Base-by-base conservation (phyloP, 30 jellyfish, hydroid and myxozoan species). In the Pelagia noctiluca region DNA sequence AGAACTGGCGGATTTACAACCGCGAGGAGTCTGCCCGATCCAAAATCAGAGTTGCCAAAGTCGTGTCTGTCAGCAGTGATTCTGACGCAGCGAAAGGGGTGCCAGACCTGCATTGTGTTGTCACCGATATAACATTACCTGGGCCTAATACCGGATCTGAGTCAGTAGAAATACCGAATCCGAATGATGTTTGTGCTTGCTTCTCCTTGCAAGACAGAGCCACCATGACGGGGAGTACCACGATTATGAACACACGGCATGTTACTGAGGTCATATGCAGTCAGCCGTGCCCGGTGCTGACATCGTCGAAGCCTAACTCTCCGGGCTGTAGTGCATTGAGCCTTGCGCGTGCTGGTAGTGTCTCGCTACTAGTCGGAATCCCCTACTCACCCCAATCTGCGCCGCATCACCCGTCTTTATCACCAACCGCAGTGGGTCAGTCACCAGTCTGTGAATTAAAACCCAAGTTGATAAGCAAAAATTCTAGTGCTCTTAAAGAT, bases 1-100 rank as follows among this genome's bases (percentile, higher is more conserved):
- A 76, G 65, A 88, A 75, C 28, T 90, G 97, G 97, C 71, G 92
- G 5, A 75, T 90, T 18, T 82, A 90, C 42, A 80, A 74, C 70
- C 26, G 94, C 24, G 90, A 75, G 32, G 94, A 89, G 78, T 28
- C 86, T 8, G 31, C 93, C 0, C 63, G 89, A 25, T 42, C 89
- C 29, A 62, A 42, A 66, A 47, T 63, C 1, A 63, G 64, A 63
- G 82, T 68, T 1, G 24, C 88, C 34, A 57, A 63, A 24, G 88
- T 54, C 12, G 42, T 78, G 2, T 63, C 89, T 36, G 67, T 32
- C 10, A 78, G 88, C 31, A 78, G 81, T 60, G 76, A 60, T 7
- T 54, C 78, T 1, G 57, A 26, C 46, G 33, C 0, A 62, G 69
- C 81, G 63, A 63, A 38, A 61, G 42, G 42, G 2, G 21, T 3